These are phyloP conservation scores for Pardosa pseudoannulata DNA, from an alignment of 2,888 invertebrate species.

Conservation along the genomic window DNA sequence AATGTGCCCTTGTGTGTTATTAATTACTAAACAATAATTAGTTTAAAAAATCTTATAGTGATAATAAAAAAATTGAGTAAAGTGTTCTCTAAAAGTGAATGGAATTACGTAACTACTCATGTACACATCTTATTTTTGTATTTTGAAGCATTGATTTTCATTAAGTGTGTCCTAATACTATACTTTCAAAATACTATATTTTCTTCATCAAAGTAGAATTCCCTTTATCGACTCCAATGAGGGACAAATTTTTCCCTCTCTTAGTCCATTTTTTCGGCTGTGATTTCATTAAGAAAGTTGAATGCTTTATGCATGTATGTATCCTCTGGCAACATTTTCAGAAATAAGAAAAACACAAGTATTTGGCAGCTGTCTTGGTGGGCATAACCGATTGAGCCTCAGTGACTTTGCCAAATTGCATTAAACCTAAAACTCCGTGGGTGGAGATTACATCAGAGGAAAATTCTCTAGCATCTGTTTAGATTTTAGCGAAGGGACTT, in stretches of 20 bases:
- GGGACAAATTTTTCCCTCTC: not conserved
- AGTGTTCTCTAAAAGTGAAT: too few species aligned
- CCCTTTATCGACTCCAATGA: too few species aligned
- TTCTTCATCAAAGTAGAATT: too few species aligned
- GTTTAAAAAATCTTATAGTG: too few species aligned
- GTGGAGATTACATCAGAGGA: conserved; percentile 13
- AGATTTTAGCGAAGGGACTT: not conserved
- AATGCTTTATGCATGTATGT: conserved; percentile 23
- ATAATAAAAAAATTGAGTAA: too few species aligned
- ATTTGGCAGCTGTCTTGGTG: conserved; percentile 43
- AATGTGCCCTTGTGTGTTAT: too few species aligned
- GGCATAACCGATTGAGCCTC: conserved; percentile 21
- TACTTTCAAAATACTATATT: too few species aligned
- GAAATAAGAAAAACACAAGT: conserved; percentile 36
- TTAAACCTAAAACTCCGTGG: conserved; percentile 35
- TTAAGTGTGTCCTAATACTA: too few species aligned
- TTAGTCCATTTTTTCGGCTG: not conserved
- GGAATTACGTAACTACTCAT: too few species aligned
- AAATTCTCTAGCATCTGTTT: conserved; percentile 21
- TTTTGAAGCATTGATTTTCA: too few species aligned
- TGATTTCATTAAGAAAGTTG: not conserved
- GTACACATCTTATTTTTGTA: too few species aligned
- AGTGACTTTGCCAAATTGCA: conserved; percentile 48
- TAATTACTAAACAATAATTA: too few species aligned
- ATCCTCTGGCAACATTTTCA: conserved; percentile 28